Evolutionary conservation across 2,113 vertebrate species (phyloP), one percentile per base, ranked within the genome.

Genomic region (Pachyramphus minor): DNA sequence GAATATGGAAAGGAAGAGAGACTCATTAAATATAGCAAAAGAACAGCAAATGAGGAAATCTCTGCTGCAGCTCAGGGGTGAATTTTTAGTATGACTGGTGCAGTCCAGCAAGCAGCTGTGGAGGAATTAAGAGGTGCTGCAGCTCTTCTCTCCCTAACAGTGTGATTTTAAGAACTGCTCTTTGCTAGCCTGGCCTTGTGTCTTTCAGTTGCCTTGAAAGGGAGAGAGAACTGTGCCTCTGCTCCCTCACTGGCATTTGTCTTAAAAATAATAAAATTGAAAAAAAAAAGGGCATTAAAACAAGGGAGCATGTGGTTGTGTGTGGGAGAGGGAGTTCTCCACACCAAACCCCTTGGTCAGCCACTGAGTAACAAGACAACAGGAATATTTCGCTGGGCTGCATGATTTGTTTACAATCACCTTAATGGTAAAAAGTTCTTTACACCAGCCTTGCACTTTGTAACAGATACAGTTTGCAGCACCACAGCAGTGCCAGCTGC

Each of bases 171-270:
- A 85, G 42, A 83, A 52, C 35, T 47, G 80, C 41, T 67, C 44
- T 87, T 93, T 56, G 64, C 77, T 66, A 66, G 86, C 74, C 55
- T 96, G 96, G 88, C 95, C 96, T 96, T 96, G 93, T 81, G 85
- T 79, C 88, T 96, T 94, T 94, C 79, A 39, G 77, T 93, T 2
- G 59, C 82, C 28, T 92, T 60, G 75, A 95, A 84, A 90, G 73
- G 62, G 9, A 59, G 41, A 60, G 56, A 90, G 79, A 95, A 73
- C 62, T 0, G 5, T 52, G 52, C 64, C 82, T 90, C 72, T 71
- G 69, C 49, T 94, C 19, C 5, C 44, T 90, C 56, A 6, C 1
- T 75, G 96, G 83, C 73, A 92, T 94, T 81, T 95, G 75, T 94
- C 76, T 96, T 90, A 86, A 87, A 88, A 93, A 90, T 74, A 72